Percentiles rank a stretch among this genome's conserved stretches.
These are phyloP conservation scores for Fundulus diaphanus DNA, from an alignment of 2,797 vertebrate species.

Conservation along the genomic window DNA sequence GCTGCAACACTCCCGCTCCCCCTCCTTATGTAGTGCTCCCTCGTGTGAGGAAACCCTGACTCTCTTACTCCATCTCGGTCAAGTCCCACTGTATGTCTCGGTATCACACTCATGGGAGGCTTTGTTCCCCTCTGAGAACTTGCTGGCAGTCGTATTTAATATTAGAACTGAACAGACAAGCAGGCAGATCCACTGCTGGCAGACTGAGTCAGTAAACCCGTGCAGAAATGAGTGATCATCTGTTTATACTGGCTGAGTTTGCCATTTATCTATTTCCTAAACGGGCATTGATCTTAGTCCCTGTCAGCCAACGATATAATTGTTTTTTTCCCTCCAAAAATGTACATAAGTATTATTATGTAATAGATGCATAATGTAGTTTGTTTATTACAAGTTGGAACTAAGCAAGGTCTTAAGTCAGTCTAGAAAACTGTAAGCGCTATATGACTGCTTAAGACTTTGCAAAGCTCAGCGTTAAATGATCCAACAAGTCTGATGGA, in stretches of 20 bases:
- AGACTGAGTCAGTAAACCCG: neutral
- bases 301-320: neutral
- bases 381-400: neutral
- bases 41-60: constrained; percentile 17
- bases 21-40: constrained; percentile 16
- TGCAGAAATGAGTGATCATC: neutral
- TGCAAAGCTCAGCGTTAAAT: neutral
- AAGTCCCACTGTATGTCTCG: constrained; percentile 1
- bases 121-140: neutral
- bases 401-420: neutral
- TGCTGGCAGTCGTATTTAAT: constrained; percentile 20
- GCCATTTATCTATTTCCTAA: neutral
- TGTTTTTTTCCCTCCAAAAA: neutral
- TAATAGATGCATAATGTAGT: neutral
- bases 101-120: neutral
- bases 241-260: neutral
- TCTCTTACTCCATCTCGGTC: constrained; percentile 5
- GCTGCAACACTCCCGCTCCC: constrained; percentile 26
- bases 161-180: neutral
- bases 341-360: neutral
- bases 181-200: neutral
- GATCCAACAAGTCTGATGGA: neutral
- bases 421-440: neutral
- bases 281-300: neutral
- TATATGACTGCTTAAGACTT: neutral